A percentile compares a stretch with the other conserved stretches of the same genome.
Conservation (phyloP, 2,797 vertebrate species). For the Kryptolebias ocellatus region DNA sequence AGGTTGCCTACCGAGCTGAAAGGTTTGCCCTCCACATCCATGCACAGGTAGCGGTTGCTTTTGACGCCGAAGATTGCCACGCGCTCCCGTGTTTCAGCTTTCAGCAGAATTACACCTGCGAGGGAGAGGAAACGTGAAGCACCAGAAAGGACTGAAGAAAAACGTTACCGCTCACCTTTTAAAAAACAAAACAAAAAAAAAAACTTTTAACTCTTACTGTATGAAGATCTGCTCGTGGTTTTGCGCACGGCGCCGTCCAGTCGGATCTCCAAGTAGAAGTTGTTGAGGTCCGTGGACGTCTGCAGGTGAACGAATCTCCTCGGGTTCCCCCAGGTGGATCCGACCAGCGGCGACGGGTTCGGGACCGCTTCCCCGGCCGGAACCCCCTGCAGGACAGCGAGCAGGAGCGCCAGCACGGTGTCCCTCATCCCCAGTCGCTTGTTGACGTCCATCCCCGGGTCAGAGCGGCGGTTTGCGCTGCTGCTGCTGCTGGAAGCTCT, state of each 20-base stretch:
- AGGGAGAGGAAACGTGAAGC: background rate
- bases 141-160: slow-evolving; percentile 22
- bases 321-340: slow-evolving; percentile 87
- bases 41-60: slow-evolving; percentile 90
- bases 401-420: slow-evolving; percentile 72
- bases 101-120: slow-evolving; percentile 90
- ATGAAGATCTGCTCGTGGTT: slow-evolving; percentile 86
- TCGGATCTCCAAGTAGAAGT: slow-evolving; percentile 93
- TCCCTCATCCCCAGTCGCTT: slow-evolving; percentile 56
- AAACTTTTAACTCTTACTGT: slow-evolving; percentile 84
- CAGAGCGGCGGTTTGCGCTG: slow-evolving; percentile 28
- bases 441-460: slow-evolving; percentile 59
- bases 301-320: slow-evolving; percentile 90
- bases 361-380: slow-evolving; percentile 72
- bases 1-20: slow-evolving; percentile 89
- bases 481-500: slow-evolving; percentile 33
- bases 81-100: slow-evolving; percentile 87
- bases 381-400: slow-evolving; percentile 75
- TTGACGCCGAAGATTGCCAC: slow-evolving; percentile 91
- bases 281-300: slow-evolving; percentile 87
- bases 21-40: slow-evolving; percentile 88
- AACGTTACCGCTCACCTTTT: background rate
- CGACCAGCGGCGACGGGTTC: slow-evolving; percentile 88
- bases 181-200: background rate
- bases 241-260: slow-evolving; percentile 88